phyloP scores from a whole-genome alignment of 2,797 vertebrate species.

The Rhinatrema bivittatum region DNA sequence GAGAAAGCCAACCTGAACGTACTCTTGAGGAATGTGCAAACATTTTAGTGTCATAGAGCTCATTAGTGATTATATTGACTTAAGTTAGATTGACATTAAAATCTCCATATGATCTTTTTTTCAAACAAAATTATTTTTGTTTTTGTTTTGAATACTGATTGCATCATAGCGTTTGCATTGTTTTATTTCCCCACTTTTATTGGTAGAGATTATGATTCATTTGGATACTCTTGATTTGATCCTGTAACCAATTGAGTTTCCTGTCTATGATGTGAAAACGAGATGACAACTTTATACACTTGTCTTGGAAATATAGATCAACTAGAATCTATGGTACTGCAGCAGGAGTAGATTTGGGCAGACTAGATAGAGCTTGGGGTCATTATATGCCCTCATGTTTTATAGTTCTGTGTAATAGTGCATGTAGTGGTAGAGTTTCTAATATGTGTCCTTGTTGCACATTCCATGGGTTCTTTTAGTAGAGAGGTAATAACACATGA shows the following conservation, averaged over 20 bases:
- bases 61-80: conserved; percentile 14
- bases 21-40: conserved; percentile 16
- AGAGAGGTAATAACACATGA: too few relatives aligned
- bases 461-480: too few relatives aligned
- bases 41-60: conserved; percentile 36
- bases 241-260: conserved; percentile 9
- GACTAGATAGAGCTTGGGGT: too few relatives aligned
- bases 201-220: conserved; percentile 15
- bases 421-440: too few relatives aligned
- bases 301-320: conserved; percentile 27
- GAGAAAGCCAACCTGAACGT: too few relatives aligned
- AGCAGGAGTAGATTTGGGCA: too few relatives aligned
- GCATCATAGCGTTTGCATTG: conserved; percentile 32
- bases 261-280: conserved; percentile 19
- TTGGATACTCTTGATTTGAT: conserved; percentile 19
- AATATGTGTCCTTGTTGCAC: too few relatives aligned
- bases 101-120: conserved; percentile 23
- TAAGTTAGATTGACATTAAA: conserved; percentile 46
- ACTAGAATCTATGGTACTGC: too few relatives aligned
- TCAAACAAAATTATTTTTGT: conserved; percentile 33
- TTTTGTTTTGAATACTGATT: conserved; percentile 39
- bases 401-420: too few relatives aligned
- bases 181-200: conserved; percentile 17
- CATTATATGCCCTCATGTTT: too few relatives aligned
- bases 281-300: too few relatives aligned